These are phyloP conservation scores for Electrophaes corylata DNA, from an alignment of 2,888 invertebrate genomes.

Conservation along the genomic window DNA sequence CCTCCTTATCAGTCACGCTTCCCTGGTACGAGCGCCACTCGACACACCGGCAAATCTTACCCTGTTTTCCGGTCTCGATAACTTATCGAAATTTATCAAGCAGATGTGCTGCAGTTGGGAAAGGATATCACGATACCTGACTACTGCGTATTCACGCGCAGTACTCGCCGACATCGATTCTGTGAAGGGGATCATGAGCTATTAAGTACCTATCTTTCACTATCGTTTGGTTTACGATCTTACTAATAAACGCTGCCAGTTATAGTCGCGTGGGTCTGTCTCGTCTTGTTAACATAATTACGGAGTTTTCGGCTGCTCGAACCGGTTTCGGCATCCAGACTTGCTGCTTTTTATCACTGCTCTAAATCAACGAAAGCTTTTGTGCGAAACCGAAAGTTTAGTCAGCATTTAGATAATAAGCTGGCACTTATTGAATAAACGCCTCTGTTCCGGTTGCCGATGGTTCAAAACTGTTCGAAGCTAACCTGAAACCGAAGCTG, in stretches of 20 bases:
- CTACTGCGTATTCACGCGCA: slow-evolving; percentile 46
- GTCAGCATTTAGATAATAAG: slow-evolving; percentile 61
- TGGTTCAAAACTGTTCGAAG: slow-evolving; percentile 38
- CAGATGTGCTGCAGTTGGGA: slow-evolving; percentile 53
- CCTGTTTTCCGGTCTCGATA: slow-evolving; percentile 78
- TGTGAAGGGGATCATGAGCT: slow-evolving; percentile 44
- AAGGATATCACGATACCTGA: slow-evolving; percentile 29
- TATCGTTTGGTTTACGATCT: slow-evolving; percentile 61
- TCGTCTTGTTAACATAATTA: slow-evolving; percentile 75
- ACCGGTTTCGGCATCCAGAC: slow-evolving; percentile 66
- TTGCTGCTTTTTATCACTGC: slow-evolving; percentile 61
- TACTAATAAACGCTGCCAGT: slow-evolving; percentile 49
- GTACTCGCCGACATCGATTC: slow-evolving; percentile 36
- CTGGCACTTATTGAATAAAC: slow-evolving; percentile 52
- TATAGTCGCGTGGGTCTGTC: slow-evolving; percentile 58
- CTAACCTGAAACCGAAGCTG: slow-evolving; percentile 25
- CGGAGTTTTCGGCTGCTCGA: slow-evolving; percentile 63
- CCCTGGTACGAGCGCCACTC: slow-evolving; percentile 60
- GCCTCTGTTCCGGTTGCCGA: slow-evolving; percentile 43
- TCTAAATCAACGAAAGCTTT: slow-evolving; percentile 67
- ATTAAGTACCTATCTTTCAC: slow-evolving; percentile 59
- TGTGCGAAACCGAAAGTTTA: slow-evolving; percentile 84
- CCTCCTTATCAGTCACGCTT: slow-evolving; percentile 78
- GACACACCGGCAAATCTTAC: slow-evolving; percentile 67
- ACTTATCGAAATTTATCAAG: slow-evolving; percentile 56